Evolutionary conservation across 2,113 vertebrate species (phyloP).

Genomic region (Rattus rattus): DNA sequence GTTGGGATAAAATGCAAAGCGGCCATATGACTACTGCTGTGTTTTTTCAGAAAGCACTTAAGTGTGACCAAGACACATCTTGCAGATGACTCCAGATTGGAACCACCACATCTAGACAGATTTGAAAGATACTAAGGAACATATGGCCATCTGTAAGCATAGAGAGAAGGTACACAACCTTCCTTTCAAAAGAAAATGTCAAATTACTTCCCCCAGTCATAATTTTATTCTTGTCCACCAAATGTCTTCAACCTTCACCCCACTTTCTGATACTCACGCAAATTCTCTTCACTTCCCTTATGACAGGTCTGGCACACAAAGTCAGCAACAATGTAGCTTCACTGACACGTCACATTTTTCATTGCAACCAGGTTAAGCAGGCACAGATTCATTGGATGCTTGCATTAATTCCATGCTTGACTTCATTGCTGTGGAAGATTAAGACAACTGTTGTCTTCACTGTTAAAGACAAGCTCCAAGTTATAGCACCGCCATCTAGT

Average conservation of each 20-base stretch:
- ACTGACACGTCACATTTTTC: no score
- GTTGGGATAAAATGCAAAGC: background rate
- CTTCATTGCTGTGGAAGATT: background rate
- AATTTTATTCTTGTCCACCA: background rate
- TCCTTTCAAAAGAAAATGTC: background rate
- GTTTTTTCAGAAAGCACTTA: background rate
- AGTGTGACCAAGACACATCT: background rate
- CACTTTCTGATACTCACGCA: background rate
- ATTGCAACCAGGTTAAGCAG: background rate
- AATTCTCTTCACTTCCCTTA: background rate
- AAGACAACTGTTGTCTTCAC: background rate
- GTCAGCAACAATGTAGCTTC: background rate
- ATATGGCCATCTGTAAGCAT: background rate
- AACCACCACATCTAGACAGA: background rate
- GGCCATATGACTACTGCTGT: rapidly evolving
- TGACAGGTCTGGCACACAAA: background rate
- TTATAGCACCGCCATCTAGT: rapidly evolving
- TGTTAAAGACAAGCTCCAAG: background rate
- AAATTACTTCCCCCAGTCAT: background rate
- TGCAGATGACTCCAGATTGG: background rate
- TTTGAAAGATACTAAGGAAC: background rate
- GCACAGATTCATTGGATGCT: background rate
- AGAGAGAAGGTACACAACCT: background rate
- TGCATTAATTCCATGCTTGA: background rate
- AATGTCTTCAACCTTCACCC: background rate